Base-by-base conservation (phyloP, 2,113 vertebrate species). In the Chaetops frenatus region DNA sequence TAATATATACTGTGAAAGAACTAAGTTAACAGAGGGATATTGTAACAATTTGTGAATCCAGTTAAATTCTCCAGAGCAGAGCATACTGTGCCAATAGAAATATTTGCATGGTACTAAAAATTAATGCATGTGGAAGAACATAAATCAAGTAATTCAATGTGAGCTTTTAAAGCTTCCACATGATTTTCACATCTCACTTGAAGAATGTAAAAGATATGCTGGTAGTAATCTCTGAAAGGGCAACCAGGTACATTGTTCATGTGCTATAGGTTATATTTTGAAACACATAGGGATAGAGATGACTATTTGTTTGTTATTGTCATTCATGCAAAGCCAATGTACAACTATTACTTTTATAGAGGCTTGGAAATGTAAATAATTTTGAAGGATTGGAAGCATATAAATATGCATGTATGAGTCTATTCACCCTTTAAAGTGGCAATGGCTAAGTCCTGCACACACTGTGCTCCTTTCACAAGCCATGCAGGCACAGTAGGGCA, bases 21-120 rank as follows among this genome's bases (percentile, higher is more conserved):
- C 56, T 78, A 83, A 84, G 86, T 94, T 92, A 86, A 90, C 60
- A 89, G 77, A 79, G 14, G 15, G n/a, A 81, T 91, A 89, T n/a
- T 94, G 57, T 91, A 64, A 60, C 42, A 84, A 84, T 65, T 78
- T 85, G 28, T 76, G 50, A 92, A 95, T 87, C 53, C 47, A 72
- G 72, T 78, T 78, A 89, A 80, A 91, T 95, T 89, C 56, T 89
- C 51, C 53, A 88, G 86, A 88, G 77, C 25, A 71, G 22, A 10
- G 36, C 9, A 45, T 44, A 47, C 15, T 36, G 31, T 64, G 91
- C 91, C 94, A 97, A 60, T 7, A 67, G 18, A 94, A 94, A 96
- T 92, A 95, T 94, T 94, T 95, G 61, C 40, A 57, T 53, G 51
- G 81, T 42, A 53, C 81, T 94, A 92, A 95, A 96, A 94, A 84